Evolutionary conservation across 2,888 invertebrate species (phyloP).

Genomic region (Phalera bucephala): DNA sequence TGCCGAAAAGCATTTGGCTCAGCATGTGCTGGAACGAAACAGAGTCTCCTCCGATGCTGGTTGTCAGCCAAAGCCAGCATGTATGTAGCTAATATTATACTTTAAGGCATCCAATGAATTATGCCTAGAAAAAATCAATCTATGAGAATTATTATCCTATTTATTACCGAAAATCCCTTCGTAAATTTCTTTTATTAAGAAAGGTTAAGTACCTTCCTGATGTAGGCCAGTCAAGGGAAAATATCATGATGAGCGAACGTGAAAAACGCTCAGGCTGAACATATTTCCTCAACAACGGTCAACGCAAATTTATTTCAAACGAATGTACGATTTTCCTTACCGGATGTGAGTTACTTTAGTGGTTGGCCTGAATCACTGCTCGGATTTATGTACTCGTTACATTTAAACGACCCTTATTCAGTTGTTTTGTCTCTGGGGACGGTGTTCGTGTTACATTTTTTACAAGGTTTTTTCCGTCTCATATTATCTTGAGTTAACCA

Average conservation of each 20-base stretch:
- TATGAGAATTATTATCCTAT: no score
- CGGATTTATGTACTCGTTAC: conserved; percentile 18
- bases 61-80: no score
- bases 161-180: conserved; percentile 12
- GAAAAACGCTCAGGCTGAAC: conserved; percentile 14
- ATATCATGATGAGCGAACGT: conserved; percentile 11
- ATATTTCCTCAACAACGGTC: conserved; percentile 27
- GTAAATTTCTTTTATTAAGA: no score
- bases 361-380: conserved; percentile 9
- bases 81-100: no score
- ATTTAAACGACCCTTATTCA: conserved; percentile 29
- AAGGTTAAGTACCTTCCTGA: conserved; percentile 7
- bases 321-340: conserved; percentile 25
- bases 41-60: no score
- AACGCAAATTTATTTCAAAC: conserved; percentile 29
- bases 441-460: conserved; percentile 23
- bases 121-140: no score
- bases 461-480: conserved; percentile 9
- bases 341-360: conserved; percentile 35
- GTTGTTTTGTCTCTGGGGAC: conserved; percentile 25
- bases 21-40: no score
- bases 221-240: conserved; percentile 8
- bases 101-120: no score
- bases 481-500: background rate
- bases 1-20: no score